A percentile compares a stretch with the other conserved stretches of the same genome.
Evolutionary conservation across 2,113 vertebrate species (phyloP).

Genomic region (Tragelaphus scriptus): DNA sequence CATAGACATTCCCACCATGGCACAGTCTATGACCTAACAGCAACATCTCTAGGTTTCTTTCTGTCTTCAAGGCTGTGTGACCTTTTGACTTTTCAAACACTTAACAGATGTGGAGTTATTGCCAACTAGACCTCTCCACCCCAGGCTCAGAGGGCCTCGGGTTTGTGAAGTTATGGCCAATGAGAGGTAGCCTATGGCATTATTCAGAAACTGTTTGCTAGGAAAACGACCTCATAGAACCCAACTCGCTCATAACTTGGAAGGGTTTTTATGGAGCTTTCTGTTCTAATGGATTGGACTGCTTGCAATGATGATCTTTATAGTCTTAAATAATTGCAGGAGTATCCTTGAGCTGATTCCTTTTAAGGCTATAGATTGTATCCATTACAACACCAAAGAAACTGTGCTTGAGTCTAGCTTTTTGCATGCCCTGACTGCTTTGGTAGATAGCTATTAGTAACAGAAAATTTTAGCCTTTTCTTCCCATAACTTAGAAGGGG

Average conservation of each 20-base stretch:
- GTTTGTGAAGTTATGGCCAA: background rate
- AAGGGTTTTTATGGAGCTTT: background rate
- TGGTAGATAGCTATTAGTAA: background rate
- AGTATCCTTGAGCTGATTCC: background rate
- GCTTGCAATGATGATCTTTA: background rate
- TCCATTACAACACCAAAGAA: background rate
- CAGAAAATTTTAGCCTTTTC: constrained; percentile 3
- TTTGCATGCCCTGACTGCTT: background rate
- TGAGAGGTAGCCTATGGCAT: background rate
- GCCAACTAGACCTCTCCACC: background rate
- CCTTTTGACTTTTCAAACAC: background rate
- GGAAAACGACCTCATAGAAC: background rate
- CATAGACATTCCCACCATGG: background rate
- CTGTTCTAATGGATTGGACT: background rate
- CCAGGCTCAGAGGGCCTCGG: background rate
- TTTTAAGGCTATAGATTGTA: background rate
- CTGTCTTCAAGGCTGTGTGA: background rate
- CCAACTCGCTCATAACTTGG: background rate
- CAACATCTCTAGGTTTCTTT: background rate
- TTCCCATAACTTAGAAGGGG: background rate
- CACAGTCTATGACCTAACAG: background rate
- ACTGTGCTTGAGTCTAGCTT: background rate
- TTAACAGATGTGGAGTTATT: background rate
- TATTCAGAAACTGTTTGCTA: background rate
- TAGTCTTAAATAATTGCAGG: background rate